These are phyloP conservation scores for Keiferia lycopersicella DNA, from an alignment of 2,888 invertebrate genomes.

Conservation along the genomic window DNA sequence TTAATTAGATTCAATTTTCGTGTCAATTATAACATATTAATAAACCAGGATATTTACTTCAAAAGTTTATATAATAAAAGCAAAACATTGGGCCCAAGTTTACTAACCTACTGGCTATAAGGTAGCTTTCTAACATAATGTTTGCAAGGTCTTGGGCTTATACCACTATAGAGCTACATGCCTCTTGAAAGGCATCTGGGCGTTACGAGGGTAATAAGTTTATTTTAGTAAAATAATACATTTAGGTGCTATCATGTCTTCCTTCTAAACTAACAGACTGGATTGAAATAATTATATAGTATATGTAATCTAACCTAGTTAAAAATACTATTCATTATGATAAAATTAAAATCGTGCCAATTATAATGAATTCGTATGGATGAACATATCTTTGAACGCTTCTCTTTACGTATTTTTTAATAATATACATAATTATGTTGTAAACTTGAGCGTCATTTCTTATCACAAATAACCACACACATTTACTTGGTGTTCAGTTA, in stretches of 20 bases:
- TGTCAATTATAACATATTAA: no score
- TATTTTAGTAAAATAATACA: slow-evolving; percentile 8
- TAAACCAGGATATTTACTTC: no score
- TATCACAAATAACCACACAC: not conserved
- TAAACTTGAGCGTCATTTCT: not conserved
- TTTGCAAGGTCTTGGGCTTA: no score
- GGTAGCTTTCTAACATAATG: no score
- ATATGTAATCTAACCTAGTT: no score
- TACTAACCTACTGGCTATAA: no score
- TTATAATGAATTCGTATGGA: slow-evolving; percentile 7
- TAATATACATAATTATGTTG: not conserved
- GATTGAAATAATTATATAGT: not conserved
- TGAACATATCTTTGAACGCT: not conserved
- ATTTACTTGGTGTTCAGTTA: not conserved
- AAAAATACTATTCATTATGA: not conserved
- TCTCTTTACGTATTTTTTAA: not conserved
- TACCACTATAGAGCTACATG: no score
- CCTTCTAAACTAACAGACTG: not conserved
- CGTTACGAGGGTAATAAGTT: no score
- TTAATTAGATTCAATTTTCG: no score
- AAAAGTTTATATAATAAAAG: no score
- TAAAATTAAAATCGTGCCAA: slow-evolving; percentile 14
- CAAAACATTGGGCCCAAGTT: no score
- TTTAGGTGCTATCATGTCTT: slow-evolving; percentile 26
- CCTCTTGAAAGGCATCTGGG: no score